phyloP scores from a whole-genome alignment of 2,113 vertebrate genomes.

The Oxygymnocypris stewartii region DNA sequence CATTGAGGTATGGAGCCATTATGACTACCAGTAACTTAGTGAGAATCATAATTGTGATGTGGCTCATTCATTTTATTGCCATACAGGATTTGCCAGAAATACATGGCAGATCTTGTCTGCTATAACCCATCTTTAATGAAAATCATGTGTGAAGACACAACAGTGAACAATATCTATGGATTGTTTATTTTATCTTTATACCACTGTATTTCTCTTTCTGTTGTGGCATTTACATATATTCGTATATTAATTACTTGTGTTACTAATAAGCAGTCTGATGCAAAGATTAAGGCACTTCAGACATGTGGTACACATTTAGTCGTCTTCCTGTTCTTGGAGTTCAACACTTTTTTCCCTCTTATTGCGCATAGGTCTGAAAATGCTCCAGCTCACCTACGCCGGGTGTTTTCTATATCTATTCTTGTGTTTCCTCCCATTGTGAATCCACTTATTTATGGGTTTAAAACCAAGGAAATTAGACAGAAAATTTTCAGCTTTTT shows the following conservation, averaged over 20 bases:
- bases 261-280: slow-evolving; percentile 59
- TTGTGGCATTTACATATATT: slow-evolving; percentile 62
- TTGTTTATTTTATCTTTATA: slow-evolving; percentile 37
- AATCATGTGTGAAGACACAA: slow-evolving; percentile 63
- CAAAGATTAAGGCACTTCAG: slow-evolving; percentile 72
- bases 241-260: slow-evolving; percentile 43
- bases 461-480: slow-evolving; percentile 14
- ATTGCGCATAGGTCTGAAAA: slow-evolving; percentile 7
- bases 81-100: slow-evolving; percentile 64
- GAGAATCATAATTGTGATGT: slow-evolving; percentile 63
- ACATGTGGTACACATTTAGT: slow-evolving; percentile 73
- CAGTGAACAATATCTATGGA: slow-evolving; percentile 70
- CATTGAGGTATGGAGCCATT: slow-evolving; percentile 42
- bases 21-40: slow-evolving; percentile 62
- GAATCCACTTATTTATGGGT: slow-evolving; percentile 21
- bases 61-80: slow-evolving; percentile 63
- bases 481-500: neutral
- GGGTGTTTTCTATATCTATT: slow-evolving; percentile 38
- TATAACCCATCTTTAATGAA: slow-evolving; percentile 68
- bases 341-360: slow-evolving; percentile 19
- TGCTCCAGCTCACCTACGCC: neutral
- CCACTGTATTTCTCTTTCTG: neutral
- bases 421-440: neutral
- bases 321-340: slow-evolving; percentile 64
- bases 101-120: slow-evolving; percentile 58